Conservation (phyloP, 2,113 vertebrate genomes). For the Scortum barcoo region DNA sequence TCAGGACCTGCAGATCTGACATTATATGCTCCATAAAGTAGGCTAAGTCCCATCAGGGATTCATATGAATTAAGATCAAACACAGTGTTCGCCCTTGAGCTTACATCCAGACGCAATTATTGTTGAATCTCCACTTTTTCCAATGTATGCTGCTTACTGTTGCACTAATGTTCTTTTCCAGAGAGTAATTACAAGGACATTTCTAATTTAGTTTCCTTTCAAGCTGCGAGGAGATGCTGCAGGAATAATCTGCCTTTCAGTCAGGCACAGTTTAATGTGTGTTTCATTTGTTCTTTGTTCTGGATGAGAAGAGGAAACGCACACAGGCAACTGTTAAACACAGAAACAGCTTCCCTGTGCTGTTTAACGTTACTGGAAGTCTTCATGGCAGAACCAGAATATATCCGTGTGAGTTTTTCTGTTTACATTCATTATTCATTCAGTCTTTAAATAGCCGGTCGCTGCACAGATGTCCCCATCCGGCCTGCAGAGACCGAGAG, state of each 20-base stretch:
- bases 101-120: constrained; percentile 44
- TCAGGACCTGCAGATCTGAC: constrained; percentile 13
- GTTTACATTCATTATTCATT: constrained; percentile 25
- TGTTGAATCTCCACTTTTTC: constrained; percentile 38
- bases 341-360: background rate
- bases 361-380: background rate
- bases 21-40: constrained; percentile 47
- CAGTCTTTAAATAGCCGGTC: constrained; percentile 14
- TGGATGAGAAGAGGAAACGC: too few species aligned
- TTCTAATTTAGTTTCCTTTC: constrained; percentile 34
- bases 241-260: constrained; percentile 41
- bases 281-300: background rate
- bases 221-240: constrained; percentile 13
- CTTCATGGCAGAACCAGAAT: background rate
- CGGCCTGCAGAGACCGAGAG: background rate
- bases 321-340: too few species aligned
- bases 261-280: constrained; percentile 17
- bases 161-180: constrained; percentile 24
- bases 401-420: background rate
- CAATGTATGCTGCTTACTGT: constrained; percentile 3
- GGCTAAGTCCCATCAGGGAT: constrained; percentile 48
- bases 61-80: constrained; percentile 55
- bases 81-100: constrained; percentile 29
- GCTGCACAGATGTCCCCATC: constrained; percentile 25
- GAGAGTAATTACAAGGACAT: constrained; percentile 40